Evolutionary conservation across 1,140 invertebrate species (phyloP), one percentile per base, ranked within the genome.

Genomic region (Epicauta chinensis): DNA sequence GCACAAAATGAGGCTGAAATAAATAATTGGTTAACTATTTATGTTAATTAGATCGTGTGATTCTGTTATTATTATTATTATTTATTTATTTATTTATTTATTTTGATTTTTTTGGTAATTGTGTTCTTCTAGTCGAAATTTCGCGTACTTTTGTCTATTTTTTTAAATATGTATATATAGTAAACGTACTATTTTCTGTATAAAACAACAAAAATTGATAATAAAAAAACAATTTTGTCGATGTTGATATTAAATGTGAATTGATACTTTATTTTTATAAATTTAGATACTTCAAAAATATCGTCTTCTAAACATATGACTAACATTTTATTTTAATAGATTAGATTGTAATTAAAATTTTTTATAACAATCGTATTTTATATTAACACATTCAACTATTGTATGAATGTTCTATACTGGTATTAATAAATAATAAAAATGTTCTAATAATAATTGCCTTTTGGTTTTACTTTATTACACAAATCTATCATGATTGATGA

Each of bases 1-100:
- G 71, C 78, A 32, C 73, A 78, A 31, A 84, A 86, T 58, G 80
- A 71, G 55, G 66, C 63, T 43, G 71, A 73, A 53, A 70, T 73
- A 39, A 68, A 67, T 51, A 67, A 59, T 40, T 71, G 69, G 69
- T 57, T 69, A 15, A 52, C 54, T 43, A 62, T 65, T 58, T 58
- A 62, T 57, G 39, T 57, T 38, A 61, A 61, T 45, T 64, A 61
- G 39, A 43, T 37, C 4, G 23, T n/a, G n/a, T n/a, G 7, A 23
- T 23, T 23, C 4, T 23, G 23, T 23, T 7, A 7, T 23, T 23
- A 5, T 7, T 23, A 23, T 23, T 23, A 23, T 23, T 54, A 36
- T 37, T 17, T 31, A 13, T 50, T 49, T 49, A 47, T 39, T 55
- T 55, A 43, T n/a, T n/a, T n/a, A n/a, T n/a, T n/a, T n/a, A n/a